Evolutionary conservation across 2,113 vertebrate genomes (phyloP), one percentile per base, ranked within the genome.

Genomic region (Hippocampus guttulatus): DNA sequence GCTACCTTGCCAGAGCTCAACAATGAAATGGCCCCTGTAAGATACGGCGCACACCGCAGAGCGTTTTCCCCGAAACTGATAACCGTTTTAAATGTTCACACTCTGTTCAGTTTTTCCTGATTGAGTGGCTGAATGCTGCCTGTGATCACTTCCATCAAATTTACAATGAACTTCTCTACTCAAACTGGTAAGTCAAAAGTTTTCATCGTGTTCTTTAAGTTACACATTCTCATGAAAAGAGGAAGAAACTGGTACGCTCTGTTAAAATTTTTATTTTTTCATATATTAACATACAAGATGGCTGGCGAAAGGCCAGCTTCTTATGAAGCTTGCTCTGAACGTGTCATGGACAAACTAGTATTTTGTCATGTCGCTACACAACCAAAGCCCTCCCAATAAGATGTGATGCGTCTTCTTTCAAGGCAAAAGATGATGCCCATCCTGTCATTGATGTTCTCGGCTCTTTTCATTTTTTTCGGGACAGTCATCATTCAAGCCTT

Each of bases 401-500:
- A 30, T 60, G 23, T 47, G 41, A 21, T 65, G n/a, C 64, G 11
- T 70, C 47, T 78, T 41, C 64, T 77, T 81, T 89, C 12, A 69
- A 98, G 96, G 95, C 87, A 94, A 77, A 95, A 98, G 80, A 95
- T 98, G 95, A 98, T 97, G 95, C 95, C 95, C 1, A 92, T 98
- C 43, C 88, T 98, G 63, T 98, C 96, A 8, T 82, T 98, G 85
- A 94, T 97, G 78, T 97, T 98, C 90, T 98, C 96, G 0, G 95
- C 93, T 0, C 93, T 98, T 73, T 97, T 98, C 89, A 96, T 98
- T 79, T 94, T 98, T 74, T 96, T 96, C 4, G 96, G 96, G 79
- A 96, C 96, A 0, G 94, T 97, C 69, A 94, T 98, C 8, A 91
- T 98, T 67, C 96, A 98, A 83, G 95, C 96, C 16, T 97, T 98